Evolutionary conservation across 2,113 vertebrate genomes (phyloP), one percentile per base, ranked within the genome.

Genomic region (Corydoras sp.): DNA sequence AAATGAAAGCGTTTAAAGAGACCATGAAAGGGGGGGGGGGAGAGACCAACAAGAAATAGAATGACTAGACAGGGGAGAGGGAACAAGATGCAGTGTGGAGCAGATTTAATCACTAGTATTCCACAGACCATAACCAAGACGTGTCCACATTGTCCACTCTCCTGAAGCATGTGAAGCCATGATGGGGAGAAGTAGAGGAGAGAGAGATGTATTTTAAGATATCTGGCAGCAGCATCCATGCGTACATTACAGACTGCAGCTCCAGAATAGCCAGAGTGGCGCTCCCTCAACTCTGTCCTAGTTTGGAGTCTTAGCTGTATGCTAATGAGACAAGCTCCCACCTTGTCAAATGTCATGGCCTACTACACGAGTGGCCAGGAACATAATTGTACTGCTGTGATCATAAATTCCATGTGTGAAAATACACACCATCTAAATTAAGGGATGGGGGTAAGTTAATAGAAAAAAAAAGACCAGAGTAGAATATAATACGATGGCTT

Each of bases 1-100:
- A 79, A 79, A 77, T 71, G 14, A 66, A 78, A 77, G 62, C 68
- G 53, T 77, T 80, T 75, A 80, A 74, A 75, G 66, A 51, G 60
- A 29, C 35, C n/a, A 31, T n/a, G 4, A 15, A 32, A 10, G 8
- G 29, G 35, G 49, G 7, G 13, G 49, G 50, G 11, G n/a, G 12
- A 10, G 11, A 67, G 32, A 32, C 4, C 10, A 13, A 35, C 3
- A 7, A 60, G 15, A 67, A 35, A 50, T 48, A 15, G 29, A 43
- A 69, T 60, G 2, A 9, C 58, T 50, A 60, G 58, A 60, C 32
- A 51, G 35, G 10, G 3, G 29, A 54, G 5, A 58, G 10, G 59
- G 10, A 11, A 18, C 62, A 14, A 43, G 54, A 54, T 3, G 24
- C 4, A 10, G 43, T 43, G 54, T 54, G 58, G 49, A 65, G 69